These are phyloP conservation scores for Pseudomyrmex concolor DNA, from an alignment of 1,140 invertebrate species.

Conservation along the genomic window DNA sequence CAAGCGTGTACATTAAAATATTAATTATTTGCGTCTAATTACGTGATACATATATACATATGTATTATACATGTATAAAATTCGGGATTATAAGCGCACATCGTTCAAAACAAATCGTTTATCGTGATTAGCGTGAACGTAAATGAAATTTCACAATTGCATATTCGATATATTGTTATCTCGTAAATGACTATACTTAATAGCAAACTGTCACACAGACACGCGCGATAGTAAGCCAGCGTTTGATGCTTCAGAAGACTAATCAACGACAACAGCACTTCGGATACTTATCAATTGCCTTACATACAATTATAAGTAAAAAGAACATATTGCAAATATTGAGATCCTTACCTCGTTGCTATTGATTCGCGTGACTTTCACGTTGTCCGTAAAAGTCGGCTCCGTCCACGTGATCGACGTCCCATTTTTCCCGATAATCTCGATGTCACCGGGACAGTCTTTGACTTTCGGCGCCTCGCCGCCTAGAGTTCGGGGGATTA, in stretches of 20 bases:
- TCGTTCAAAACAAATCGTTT: background rate
- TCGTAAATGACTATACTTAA: too few relatives aligned
- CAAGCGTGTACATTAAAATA: background rate
- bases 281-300: too few relatives aligned
- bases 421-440: conserved; percentile 78
- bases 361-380: conserved; percentile 84
- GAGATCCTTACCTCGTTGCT: conserved; percentile 84
- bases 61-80: too few relatives aligned
- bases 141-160: too few relatives aligned
- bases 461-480: conserved; percentile 83
- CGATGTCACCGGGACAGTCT: conserved; percentile 82
- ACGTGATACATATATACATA: background rate
- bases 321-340: too few relatives aligned
- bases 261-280: too few relatives aligned
- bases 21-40: conserved; percentile 5
- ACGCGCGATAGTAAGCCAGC: background rate
- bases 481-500: conserved; percentile 73
- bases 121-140: background rate
- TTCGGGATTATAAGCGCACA: too few relatives aligned
- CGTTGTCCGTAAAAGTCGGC: conserved; percentile 87
- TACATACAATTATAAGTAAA: too few relatives aligned
- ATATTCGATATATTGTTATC: too few relatives aligned
- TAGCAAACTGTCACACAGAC: too few relatives aligned
- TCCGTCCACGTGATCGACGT: conserved; percentile 86
- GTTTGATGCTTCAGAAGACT: too few relatives aligned